Evolutionary conservation across 2,888 invertebrate species (phyloP).

Genomic region (Exephanes ischioxanthus): DNA sequence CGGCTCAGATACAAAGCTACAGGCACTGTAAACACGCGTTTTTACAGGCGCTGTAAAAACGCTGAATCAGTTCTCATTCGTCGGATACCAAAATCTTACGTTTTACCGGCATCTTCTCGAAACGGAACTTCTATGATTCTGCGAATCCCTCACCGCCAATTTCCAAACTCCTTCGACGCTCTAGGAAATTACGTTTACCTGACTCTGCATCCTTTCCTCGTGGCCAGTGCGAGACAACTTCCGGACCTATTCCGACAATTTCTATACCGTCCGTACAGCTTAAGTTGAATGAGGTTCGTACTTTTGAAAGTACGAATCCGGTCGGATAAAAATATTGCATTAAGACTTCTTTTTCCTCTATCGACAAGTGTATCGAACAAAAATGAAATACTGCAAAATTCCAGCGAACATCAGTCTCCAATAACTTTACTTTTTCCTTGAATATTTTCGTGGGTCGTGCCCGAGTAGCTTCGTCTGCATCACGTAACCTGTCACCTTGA

Average conservation of each 20-base stretch:
- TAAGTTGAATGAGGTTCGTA: neutral
- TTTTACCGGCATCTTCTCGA: neutral
- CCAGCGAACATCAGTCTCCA: neutral
- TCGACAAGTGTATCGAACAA: neutral
- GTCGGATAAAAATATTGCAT: neutral
- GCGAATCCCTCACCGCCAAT: slow-evolving; percentile 3
- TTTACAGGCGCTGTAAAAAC: neutral
- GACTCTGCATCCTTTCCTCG: slow-evolving; percentile 8
- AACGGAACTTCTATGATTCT: neutral
- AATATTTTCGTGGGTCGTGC: neutral
- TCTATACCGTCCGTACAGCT: neutral
- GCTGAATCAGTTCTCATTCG: slow-evolving; percentile 5
- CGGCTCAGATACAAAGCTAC: neutral
- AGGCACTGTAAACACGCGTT: neutral
- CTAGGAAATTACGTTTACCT: slow-evolving; percentile 16
- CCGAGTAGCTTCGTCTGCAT: neutral
- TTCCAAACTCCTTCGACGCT: neutral
- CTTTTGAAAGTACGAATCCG: neutral
- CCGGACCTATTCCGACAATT: neutral
- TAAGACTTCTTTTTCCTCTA: neutral
- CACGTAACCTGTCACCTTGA: neutral
- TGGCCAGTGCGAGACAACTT: neutral
- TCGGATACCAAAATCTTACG: neutral
- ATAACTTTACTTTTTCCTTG: neutral
- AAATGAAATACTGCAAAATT: neutral